Evolutionary conservation across 2,797 vertebrate species (phyloP).

Genomic region (Decapterus maruadsi): DNA sequence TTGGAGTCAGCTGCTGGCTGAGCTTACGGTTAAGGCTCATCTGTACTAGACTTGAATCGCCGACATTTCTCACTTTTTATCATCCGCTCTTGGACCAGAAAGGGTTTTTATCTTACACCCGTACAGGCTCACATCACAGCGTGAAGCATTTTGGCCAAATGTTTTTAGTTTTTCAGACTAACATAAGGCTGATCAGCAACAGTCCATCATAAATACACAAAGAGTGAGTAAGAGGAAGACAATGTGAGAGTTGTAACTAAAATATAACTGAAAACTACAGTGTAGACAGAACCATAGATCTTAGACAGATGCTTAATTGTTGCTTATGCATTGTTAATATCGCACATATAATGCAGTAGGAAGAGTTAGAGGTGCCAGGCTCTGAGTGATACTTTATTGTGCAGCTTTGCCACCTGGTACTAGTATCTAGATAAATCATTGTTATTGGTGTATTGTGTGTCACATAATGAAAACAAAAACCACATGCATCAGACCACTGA

Average conservation of each 20-base stretch:
- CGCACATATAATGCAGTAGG: slow-evolving; percentile 3
- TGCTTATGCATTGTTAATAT: slow-evolving; percentile 20
- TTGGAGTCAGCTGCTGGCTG: background rate
- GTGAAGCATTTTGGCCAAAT: slow-evolving; percentile 1
- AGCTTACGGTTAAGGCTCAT: background rate
- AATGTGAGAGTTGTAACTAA: slow-evolving; percentile 17
- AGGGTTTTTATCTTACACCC: background rate
- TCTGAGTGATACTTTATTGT: slow-evolving; percentile 14
- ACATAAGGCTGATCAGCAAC: background rate
- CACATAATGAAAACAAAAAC: background rate
- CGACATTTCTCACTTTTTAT: background rate
- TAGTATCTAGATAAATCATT: background rate
- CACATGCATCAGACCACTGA: background rate
- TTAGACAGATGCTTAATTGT: slow-evolving; percentile 35
- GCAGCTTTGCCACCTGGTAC: slow-evolving; percentile 4
- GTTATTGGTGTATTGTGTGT: background rate
- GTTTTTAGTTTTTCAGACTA: slow-evolving; percentile 3
- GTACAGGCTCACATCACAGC: background rate
- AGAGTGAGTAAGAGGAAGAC: background rate
- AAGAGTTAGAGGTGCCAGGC: slow-evolving; percentile 4
- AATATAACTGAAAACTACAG: background rate
- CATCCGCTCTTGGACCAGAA: background rate
- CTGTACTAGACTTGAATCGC: background rate
- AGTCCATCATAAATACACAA: background rate
- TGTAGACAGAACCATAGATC: slow-evolving; percentile 7